These are phyloP conservation scores for Nannospalax galili DNA, from an alignment of 2,113 vertebrate genomes.

Conservation along the genomic window DNA sequence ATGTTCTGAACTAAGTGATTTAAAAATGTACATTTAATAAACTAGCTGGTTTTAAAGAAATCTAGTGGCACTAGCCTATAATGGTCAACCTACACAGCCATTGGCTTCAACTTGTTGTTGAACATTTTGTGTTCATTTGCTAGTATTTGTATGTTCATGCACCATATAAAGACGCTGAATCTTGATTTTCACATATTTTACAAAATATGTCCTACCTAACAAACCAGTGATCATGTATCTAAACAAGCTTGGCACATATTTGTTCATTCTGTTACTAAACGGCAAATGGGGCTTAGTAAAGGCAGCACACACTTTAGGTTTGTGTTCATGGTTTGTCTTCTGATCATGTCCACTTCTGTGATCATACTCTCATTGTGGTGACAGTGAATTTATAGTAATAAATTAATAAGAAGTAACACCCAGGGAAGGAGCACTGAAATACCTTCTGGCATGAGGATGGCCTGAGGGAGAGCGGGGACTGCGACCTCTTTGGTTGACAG, in stretches of 20 bases:
- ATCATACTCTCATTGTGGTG: rapidly evolving
- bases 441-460: constrained; percentile 95
- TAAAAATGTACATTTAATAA: not conserved
- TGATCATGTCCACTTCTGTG: not conserved
- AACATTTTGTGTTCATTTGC: not conserved
- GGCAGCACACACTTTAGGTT: not conserved
- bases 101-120: not conserved
- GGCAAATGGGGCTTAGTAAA: not conserved
- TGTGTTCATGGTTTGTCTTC: not conserved
- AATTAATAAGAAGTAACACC: not conserved
- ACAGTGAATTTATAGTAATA: not conserved
- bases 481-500: constrained; percentile 97
- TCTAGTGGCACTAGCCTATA: not conserved
- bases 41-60: not conserved
- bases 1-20: not conserved
- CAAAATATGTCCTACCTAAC: not conserved
- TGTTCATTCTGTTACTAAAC: not conserved
- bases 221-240: not conserved
- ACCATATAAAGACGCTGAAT: not conserved
- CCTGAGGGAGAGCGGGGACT: constrained; percentile 92
- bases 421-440: constrained; percentile 37
- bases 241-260: not conserved
- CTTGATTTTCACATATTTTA: not conserved
- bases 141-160: not conserved
- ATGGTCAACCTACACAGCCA: not conserved